Evolutionary conservation across 2,113 vertebrate genomes (phyloP).

Genomic region (Motacilla alba): DNA sequence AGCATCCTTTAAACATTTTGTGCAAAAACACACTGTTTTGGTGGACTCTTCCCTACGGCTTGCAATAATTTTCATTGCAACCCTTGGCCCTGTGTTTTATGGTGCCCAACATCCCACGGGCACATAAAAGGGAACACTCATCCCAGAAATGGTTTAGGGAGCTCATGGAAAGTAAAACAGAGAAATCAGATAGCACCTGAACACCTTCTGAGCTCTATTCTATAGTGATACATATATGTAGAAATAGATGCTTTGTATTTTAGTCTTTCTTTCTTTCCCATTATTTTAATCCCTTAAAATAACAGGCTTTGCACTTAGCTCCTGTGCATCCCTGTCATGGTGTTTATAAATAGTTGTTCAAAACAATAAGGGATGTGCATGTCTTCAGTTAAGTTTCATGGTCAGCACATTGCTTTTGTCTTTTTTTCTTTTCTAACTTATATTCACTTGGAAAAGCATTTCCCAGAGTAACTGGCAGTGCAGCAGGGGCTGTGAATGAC

Average conservation of each 20-base stretch:
- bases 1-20: background rate
- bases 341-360: background rate
- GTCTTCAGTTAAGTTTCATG: background rate
- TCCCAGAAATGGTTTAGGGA: background rate
- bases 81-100: rapidly evolving
- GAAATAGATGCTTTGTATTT: background rate
- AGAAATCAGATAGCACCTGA: background rate
- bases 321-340: background rate
- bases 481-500: background rate
- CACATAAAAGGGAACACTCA: background rate
- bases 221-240: background rate
- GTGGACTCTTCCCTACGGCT: background rate
- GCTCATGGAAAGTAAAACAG: background rate
- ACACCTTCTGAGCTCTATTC: background rate
- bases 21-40: background rate
- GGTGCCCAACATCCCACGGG: background rate
- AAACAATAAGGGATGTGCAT: background rate
- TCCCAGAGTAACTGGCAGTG: background rate
- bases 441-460: background rate
- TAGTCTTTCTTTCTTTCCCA: background rate
- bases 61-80: background rate
- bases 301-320: background rate
- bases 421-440: background rate
- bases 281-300: background rate
- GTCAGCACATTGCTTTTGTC: background rate